A percentile compares a stretch with the other conserved stretches of the same genome.
phyloP scores from a whole-genome alignment of 2,797 vertebrate genomes.

The Coccyzus lansbergi region DNA sequence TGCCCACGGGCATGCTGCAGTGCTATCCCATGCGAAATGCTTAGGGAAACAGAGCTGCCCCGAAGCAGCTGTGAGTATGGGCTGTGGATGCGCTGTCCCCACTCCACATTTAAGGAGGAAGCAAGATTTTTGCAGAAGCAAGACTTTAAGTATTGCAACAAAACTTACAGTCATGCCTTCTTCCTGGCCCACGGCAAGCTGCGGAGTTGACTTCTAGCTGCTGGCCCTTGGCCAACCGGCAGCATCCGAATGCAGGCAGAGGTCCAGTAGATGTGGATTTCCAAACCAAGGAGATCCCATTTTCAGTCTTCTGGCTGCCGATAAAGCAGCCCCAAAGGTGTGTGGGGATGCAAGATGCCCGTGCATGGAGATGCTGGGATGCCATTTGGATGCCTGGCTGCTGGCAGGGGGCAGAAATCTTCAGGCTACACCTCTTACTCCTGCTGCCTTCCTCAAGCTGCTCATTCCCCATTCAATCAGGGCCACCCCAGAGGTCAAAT shows the following conservation, averaged over 20 bases:
- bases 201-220: not conserved
- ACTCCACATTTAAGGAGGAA: not conserved
- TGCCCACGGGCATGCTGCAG: not conserved
- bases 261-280: not conserved
- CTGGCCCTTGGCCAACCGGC: not conserved
- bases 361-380: not conserved
- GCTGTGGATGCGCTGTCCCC: fast-evolving
- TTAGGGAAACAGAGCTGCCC: not conserved
- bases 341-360: fast-evolving
- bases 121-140: not conserved
- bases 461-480: not conserved
- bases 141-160: not conserved
- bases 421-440: not conserved
- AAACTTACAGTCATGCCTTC: not conserved
- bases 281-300: not conserved
- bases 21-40: fast-evolving
- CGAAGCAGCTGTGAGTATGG: not conserved
- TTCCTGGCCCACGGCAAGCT: fast-evolving
- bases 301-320: not conserved
- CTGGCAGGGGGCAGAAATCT: not conserved
- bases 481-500: not conserved
- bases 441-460: not conserved
- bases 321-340: not conserved
- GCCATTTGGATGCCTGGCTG: not conserved
- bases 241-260: not conserved